phyloP scores from a whole-genome alignment of 2,888 invertebrate genomes.

The Acanthosepion esculentum region DNA sequence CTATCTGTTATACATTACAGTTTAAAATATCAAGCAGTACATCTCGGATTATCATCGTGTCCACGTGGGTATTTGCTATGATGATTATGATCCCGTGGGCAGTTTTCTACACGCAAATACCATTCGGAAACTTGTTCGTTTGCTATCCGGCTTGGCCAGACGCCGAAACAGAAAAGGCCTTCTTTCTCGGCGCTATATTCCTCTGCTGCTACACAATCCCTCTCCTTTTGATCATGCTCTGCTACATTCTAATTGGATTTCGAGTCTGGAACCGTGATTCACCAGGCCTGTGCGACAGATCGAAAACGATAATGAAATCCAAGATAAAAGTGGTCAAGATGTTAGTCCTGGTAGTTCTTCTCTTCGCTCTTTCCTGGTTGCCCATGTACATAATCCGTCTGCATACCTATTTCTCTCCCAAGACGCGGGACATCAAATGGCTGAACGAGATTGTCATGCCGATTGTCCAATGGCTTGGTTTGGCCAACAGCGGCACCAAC shows the following conservation, averaged over 20 bases:
- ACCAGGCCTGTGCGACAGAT: slow-evolving; percentile 85
- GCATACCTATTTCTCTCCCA: slow-evolving; percentile 85
- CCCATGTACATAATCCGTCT: slow-evolving; percentile 92
- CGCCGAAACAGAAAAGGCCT: slow-evolving; percentile 85
- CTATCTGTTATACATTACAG: slow-evolving; percentile 95
- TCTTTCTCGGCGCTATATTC: slow-evolving; percentile 91
- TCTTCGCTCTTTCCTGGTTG: slow-evolving; percentile 95
- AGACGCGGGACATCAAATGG: slow-evolving; percentile 75
- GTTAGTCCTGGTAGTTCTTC: slow-evolving; percentile 91
- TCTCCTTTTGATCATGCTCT: slow-evolving; percentile 90
- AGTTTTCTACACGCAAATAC: slow-evolving; percentile 84
- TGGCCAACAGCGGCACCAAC: slow-evolving; percentile 91
- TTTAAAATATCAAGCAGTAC: slow-evolving; percentile 91
- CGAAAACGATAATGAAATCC: slow-evolving; percentile 81
- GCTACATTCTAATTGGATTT: slow-evolving; percentile 93
- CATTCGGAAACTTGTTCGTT: slow-evolving; percentile 53
- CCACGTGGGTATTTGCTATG: slow-evolving; percentile 91
- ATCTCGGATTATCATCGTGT: slow-evolving; percentile 88
- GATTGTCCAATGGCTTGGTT: slow-evolving; percentile 55
- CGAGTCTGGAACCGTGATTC: slow-evolving; percentile 91
- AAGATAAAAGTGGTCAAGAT: slow-evolving; percentile 96
- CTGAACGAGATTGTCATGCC: slow-evolving; percentile 90
- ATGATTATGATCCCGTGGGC: slow-evolving; percentile 92
- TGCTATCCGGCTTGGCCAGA: slow-evolving; percentile 83
- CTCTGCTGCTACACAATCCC: slow-evolving; percentile 92